phyloP scores from a whole-genome alignment of 2,888 invertebrate species.

The Meganola albula region DNA sequence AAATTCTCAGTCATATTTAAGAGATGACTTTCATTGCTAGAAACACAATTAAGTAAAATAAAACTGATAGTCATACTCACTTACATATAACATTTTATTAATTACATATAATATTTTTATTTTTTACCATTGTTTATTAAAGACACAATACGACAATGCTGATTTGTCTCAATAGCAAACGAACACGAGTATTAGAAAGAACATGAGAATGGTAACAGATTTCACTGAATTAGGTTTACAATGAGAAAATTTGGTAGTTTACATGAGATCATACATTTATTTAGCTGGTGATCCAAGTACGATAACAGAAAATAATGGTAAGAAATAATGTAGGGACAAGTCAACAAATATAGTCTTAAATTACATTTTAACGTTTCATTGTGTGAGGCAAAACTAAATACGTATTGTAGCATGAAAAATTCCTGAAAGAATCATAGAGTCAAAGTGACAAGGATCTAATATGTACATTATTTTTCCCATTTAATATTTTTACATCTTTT shows the following conservation, averaged over 20 bases:
- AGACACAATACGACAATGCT: slow-evolving; percentile 25
- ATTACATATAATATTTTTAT: slow-evolving; percentile 28
- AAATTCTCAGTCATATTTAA: slow-evolving; percentile 71
- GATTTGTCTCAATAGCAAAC: slow-evolving; percentile 21
- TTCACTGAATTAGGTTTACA: slow-evolving; percentile 35
- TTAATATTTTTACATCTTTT: too few species aligned
- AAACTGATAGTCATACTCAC: slow-evolving; percentile 24
- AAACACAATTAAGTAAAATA: slow-evolving; percentile 18
- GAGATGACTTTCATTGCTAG: slow-evolving; percentile 42
- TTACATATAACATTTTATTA: slow-evolving; percentile 15
- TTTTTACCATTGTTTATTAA: slow-evolving; percentile 20
- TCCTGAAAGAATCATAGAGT: too few species aligned
- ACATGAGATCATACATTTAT: slow-evolving; percentile 59
- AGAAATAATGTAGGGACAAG: slow-evolving; percentile 27
- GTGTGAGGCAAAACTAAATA: too few species aligned
- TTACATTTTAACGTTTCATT: too few species aligned
- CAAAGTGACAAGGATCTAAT: too few species aligned
- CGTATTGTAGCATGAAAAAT: too few species aligned
- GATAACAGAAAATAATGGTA: slow-evolving; percentile 15
- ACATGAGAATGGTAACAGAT: slow-evolving; percentile 46
- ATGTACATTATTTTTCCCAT: too few species aligned
- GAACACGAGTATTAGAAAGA: slow-evolving; percentile 19
- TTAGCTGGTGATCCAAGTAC: slow-evolving; percentile 25
- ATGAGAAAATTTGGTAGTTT: slow-evolving; percentile 57
- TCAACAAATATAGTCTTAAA: too few species aligned